A percentile compares a stretch with the other conserved stretches of the same genome.
Conservation (phyloP, 2,797 vertebrate genomes). For the Microcaecilia unicolor region DNA sequence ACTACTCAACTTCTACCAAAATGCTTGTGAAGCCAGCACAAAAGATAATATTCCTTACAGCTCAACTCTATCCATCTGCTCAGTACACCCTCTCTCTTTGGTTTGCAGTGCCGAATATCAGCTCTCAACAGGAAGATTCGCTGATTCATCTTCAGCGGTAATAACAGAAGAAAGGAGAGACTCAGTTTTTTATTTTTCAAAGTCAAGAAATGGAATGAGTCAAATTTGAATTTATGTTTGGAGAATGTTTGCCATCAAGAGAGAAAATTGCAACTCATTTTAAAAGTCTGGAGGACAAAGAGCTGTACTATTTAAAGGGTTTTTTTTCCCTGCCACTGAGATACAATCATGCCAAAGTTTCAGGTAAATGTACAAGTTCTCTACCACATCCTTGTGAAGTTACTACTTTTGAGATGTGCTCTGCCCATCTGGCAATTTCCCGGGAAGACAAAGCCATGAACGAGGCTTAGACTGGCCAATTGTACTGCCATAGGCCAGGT, state of each 20-base stretch:
- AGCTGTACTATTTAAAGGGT: no score
- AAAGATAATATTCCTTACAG: slow-evolving; percentile 4
- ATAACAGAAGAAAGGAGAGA: background rate
- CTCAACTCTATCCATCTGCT: background rate
- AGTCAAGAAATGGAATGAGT: background rate
- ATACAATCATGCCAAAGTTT: no score
- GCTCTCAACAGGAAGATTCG: background rate
- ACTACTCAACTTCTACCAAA: slow-evolving; percentile 12
- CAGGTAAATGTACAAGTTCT: no score
- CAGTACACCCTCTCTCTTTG: background rate
- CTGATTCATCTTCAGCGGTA: background rate
- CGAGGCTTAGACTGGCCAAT: no score
- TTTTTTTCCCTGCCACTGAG: no score
- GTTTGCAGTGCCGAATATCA: background rate
- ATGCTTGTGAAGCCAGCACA: background rate
- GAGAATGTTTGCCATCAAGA: slow-evolving; percentile 7
- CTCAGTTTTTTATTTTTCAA: slow-evolving; percentile 1
- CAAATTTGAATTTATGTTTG: background rate
- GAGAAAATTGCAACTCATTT: slow-evolving; percentile 6
- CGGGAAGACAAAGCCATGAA: no score
- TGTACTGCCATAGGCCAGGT: no score
- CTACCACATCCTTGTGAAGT: no score
- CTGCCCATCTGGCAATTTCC: no score
- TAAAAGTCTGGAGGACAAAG: no score
- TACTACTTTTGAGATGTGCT: no score